These are phyloP conservation scores for Speoplatyrhinus poulsoni DNA, from an alignment of 2,113 vertebrate genomes.

Conservation along the genomic window DNA sequence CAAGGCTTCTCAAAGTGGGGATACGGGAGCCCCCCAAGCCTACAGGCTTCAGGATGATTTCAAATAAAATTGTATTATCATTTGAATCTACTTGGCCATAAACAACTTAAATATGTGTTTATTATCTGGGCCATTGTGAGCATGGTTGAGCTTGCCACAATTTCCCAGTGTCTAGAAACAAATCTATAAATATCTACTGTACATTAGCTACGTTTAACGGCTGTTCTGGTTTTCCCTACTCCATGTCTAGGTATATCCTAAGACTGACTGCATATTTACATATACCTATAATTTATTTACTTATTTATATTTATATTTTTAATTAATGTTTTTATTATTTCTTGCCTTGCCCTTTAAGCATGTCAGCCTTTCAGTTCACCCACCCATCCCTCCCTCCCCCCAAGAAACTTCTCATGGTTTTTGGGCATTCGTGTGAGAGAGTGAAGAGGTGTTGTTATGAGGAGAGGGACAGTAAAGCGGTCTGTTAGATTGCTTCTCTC, in stretches of 20 bases:
- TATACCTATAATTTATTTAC: constrained; percentile 17
- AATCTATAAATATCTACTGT: not conserved
- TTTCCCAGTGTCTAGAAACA: too few relatives aligned
- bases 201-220: too few relatives aligned
- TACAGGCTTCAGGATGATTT: too few relatives aligned
- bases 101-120: too few relatives aligned
- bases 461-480: constrained; percentile 19
- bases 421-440: constrained; percentile 64
- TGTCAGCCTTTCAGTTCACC: constrained; percentile 10
- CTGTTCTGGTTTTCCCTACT: not conserved
- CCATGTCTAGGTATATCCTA: constrained; percentile 73
- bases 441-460: constrained; percentile 60
- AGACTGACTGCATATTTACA: constrained; percentile 55
- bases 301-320: constrained; percentile 37
- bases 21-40: not conserved
- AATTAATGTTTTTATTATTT: constrained; percentile 31
- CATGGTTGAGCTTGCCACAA: too few relatives aligned
- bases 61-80: too few relatives aligned
- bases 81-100: too few relatives aligned
- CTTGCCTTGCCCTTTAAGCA: constrained; percentile 21
- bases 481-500: constrained; percentile 46
- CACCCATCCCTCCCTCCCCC: constrained; percentile 16
- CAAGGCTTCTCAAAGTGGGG: not conserved
- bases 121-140: too few relatives aligned
- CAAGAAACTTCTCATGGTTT: constrained; percentile 66